These are phyloP conservation scores for Muntiacus muntjak DNA, from an alignment of 2,113 vertebrate species.

Conservation along the genomic window DNA sequence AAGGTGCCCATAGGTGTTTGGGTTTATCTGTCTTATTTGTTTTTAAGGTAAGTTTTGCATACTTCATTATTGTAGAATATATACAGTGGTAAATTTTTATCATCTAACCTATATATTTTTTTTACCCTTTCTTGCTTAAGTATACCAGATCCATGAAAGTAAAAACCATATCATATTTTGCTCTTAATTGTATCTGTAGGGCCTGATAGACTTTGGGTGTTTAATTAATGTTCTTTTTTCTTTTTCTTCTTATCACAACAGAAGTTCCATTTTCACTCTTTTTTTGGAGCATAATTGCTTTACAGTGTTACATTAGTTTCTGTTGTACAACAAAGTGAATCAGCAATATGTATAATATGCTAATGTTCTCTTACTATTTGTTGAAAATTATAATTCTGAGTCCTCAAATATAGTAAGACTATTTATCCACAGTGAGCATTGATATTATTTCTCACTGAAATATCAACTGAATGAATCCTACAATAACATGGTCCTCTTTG, in stretches of 20 bases:
- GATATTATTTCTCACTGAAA: background rate
- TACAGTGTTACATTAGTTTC: background rate
- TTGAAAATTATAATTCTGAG: background rate
- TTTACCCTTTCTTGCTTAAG: background rate
- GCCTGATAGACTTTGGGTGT: background rate
- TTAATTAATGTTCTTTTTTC: background rate
- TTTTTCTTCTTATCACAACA: background rate
- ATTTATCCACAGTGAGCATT: background rate
- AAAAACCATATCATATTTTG: background rate
- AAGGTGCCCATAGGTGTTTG: background rate
- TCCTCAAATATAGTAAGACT: background rate
- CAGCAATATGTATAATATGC: background rate
- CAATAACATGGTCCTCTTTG: background rate
- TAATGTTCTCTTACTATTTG: background rate
- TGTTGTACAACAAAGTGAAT: background rate
- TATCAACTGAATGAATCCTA: background rate
- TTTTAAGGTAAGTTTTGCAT: background rate
- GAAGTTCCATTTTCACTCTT: background rate
- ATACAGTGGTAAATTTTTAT: background rate
- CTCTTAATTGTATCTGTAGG: background rate
- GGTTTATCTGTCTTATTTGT: background rate
- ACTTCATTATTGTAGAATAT: background rate
- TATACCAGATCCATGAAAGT: background rate
- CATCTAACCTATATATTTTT: background rate
- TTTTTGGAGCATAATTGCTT: background rate